Evolutionary conservation across 2,888 invertebrate species (phyloP).

Genomic region (Abrostola triplasia): DNA sequence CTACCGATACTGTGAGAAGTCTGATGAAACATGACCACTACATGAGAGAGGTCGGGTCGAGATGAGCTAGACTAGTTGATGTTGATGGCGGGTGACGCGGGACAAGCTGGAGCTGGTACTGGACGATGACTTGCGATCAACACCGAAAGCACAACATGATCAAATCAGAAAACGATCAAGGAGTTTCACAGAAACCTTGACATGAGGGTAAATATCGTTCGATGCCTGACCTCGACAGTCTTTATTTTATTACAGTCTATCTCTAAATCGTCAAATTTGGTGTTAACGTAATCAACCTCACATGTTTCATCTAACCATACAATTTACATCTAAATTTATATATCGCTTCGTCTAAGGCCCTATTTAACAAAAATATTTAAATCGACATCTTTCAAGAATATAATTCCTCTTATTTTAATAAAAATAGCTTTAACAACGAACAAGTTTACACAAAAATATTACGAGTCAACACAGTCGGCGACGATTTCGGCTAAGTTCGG

Average conservation of each 20-base stretch:
- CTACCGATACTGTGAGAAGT: slow-evolving; percentile 83
- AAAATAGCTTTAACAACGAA: slow-evolving; percentile 87
- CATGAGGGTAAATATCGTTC: slow-evolving; percentile 71
- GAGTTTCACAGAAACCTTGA: slow-evolving; percentile 75
- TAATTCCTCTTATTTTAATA: slow-evolving; percentile 84
- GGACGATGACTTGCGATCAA: slow-evolving; percentile 81
- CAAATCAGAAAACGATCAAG: slow-evolving; percentile 76
- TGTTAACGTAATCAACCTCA: slow-evolving; percentile 82
- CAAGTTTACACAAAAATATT: slow-evolving; percentile 86
- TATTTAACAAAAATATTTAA: slow-evolving; percentile 87
- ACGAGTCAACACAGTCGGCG: slow-evolving; percentile 83
- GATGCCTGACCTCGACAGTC: slow-evolving; percentile 86
- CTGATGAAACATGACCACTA: slow-evolving; percentile 82
- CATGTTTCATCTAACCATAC: slow-evolving; percentile 80
- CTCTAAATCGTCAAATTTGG: slow-evolving; percentile 77
- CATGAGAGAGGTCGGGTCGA: slow-evolving; percentile 83
- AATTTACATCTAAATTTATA: slow-evolving; percentile 83
- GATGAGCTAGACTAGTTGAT: slow-evolving; percentile 73
- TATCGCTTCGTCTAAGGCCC: slow-evolving; percentile 81
- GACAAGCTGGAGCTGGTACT: slow-evolving; percentile 79
- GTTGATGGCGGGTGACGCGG: slow-evolving; percentile 79
- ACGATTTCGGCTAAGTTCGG: slow-evolving; percentile 80
- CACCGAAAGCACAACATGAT: slow-evolving; percentile 87
- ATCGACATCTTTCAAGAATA: slow-evolving; percentile 85
- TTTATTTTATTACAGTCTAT: slow-evolving; percentile 82